phyloP scores from a whole-genome alignment of 2,797 vertebrate genomes.

The Acanthurus tractus region DNA sequence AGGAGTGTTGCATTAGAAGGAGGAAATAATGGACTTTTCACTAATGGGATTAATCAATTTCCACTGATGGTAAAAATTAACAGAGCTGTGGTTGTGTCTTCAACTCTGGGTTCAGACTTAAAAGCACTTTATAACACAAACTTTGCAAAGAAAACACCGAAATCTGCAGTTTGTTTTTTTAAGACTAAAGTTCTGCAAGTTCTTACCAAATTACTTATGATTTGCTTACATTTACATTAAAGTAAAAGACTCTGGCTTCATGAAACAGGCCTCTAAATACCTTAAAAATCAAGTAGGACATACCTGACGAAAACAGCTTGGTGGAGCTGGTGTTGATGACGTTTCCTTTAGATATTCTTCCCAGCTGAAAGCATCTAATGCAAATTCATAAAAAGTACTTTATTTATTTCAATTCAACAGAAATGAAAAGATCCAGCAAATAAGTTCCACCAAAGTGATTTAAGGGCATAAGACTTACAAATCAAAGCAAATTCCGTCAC shows the following conservation, averaged over 20 bases:
- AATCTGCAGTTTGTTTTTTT: background rate
- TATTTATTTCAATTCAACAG: no score
- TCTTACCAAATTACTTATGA: background rate
- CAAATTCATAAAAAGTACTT: constrained; percentile 36
- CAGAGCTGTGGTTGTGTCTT: no score
- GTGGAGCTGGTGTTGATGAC: constrained; percentile 89
- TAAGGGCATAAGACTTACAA: background rate
- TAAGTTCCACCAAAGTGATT: background rate
- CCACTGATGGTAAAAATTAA: background rate
- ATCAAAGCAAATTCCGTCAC: background rate
- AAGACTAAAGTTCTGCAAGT: background rate
- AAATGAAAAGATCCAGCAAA: no score
- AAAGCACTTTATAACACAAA: background rate
- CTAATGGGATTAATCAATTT: background rate
- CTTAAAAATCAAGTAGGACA: background rate
- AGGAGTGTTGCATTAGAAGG: background rate
- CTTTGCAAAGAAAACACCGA: background rate
- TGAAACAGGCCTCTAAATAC: background rate
- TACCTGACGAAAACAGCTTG: constrained; percentile 95
- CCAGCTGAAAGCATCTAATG: constrained; percentile 92
- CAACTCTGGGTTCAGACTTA: background rate
- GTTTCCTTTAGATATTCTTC: constrained; percentile 95
- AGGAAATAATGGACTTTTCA: background rate
- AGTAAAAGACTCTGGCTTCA: background rate
- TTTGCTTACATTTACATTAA: background rate